These are phyloP conservation scores for Sarcophaga caerulescens DNA, from an alignment of 2,888 invertebrate genomes.

Conservation along the genomic window DNA sequence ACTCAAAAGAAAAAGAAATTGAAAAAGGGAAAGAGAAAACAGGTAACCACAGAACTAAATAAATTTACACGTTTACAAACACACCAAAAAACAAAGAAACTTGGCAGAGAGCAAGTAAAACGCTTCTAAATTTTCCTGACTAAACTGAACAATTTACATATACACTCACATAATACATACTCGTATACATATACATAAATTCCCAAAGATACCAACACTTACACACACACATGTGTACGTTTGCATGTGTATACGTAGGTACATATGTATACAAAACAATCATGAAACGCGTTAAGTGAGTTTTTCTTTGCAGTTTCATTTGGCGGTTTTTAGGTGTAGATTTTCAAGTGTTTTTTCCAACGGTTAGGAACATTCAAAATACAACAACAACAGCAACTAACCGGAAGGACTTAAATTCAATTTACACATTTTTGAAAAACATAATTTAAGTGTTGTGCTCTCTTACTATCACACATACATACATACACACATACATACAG, in stretches of 20 bases:
- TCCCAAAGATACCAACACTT: no score
- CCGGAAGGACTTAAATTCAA: slow-evolving; percentile 73
- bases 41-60: slow-evolving; percentile 61
- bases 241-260: not conserved
- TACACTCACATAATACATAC: not conserved
- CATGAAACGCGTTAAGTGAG: slow-evolving; percentile 63
- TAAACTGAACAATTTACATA: slow-evolving; percentile 7
- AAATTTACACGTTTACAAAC: slow-evolving; percentile 57
- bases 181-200: no score
- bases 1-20: slow-evolving; percentile 6
- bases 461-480: slow-evolving; percentile 1
- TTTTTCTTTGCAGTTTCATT: slow-evolving; percentile 52
- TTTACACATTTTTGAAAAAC: slow-evolving; percentile 76
- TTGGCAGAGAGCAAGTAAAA: not conserved
- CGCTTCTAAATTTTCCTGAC: slow-evolving; percentile 1
- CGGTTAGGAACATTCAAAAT: slow-evolving; percentile 50
- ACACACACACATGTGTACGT: not conserved
- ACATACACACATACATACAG: not conserved
- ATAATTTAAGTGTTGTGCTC: slow-evolving; percentile 73
- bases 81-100: slow-evolving; percentile 4
- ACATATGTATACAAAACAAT: slow-evolving; percentile 15
- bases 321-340: slow-evolving; percentile 49
- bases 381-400: slow-evolving; percentile 26
- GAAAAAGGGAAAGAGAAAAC: slow-evolving; percentile 35
- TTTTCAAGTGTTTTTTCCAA: slow-evolving; percentile 61